Conservation (phyloP, 2,113 vertebrate genomes). For the Dinomys branickii region DNA sequence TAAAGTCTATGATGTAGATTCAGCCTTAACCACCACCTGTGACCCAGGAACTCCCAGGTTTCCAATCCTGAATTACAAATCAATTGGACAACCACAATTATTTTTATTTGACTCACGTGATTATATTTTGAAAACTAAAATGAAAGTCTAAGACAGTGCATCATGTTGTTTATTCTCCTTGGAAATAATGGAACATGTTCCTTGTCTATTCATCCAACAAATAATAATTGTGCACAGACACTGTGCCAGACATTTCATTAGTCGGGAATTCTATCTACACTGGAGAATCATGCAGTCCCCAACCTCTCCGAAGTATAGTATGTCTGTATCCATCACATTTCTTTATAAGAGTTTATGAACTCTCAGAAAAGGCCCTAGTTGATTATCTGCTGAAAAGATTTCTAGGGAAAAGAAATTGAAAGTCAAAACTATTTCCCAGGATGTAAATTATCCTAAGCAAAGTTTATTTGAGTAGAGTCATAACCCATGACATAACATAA, state of each 20-base stretch:
- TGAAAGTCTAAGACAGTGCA: background rate
- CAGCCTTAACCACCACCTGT: constrained; percentile 65
- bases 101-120: constrained; percentile 68
- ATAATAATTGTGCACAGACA: background rate
- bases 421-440: background rate
- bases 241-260: background rate
- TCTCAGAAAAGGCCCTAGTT: constrained; percentile 11
- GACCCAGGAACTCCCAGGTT: constrained; percentile 51
- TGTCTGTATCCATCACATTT: constrained; percentile 11
- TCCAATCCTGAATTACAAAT: constrained; percentile 60
- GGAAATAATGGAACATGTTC: background rate
- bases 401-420: background rate
- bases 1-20: constrained; percentile 65
- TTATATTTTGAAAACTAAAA: constrained; percentile 40
- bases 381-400: background rate
- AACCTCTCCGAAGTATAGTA: background rate
- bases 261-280: background rate
- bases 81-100: constrained; percentile 50
- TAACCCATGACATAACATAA: background rate
- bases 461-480: constrained; percentile 13
- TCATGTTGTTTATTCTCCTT: constrained; percentile 43
- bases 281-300: background rate
- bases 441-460: background rate
- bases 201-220: constrained; percentile 21
- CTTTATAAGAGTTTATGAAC: constrained; percentile 1